These are phyloP conservation scores for Montifringilla adamsi DNA, from an alignment of 2,113 vertebrate genomes.

Conservation along the genomic window DNA sequence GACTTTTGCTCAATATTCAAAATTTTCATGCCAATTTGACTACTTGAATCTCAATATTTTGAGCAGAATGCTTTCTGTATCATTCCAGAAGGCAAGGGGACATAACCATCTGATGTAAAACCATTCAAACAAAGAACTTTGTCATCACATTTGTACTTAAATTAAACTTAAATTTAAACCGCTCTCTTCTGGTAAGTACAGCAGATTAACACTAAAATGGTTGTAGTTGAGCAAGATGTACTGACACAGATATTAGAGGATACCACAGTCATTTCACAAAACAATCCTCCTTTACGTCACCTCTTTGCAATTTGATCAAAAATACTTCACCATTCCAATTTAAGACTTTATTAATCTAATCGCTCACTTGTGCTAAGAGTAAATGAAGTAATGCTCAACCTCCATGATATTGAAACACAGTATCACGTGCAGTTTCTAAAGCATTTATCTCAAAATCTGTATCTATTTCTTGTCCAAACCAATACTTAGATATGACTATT, in stretches of 20 bases:
- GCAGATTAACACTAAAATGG: not conserved
- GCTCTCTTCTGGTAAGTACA: not conserved
- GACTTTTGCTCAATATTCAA: not conserved
- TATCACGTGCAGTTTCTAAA: not conserved
- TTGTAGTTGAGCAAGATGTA: not conserved
- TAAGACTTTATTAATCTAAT: not conserved
- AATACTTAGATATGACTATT: not conserved
- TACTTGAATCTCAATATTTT: not conserved
- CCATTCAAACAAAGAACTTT: not conserved
- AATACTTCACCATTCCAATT: not conserved
- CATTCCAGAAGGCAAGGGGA: not conserved
- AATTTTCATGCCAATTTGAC: not conserved
- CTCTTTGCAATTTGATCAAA: not conserved
- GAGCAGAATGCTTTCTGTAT: not conserved
- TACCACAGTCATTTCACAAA: not conserved
- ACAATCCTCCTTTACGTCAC: not conserved
- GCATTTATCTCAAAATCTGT: not conserved
- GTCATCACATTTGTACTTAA: not conserved
- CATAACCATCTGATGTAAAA: not conserved
- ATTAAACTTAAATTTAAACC: not conserved
- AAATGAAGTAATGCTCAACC: not conserved
- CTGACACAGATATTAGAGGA: not conserved
- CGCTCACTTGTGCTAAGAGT: not conserved
- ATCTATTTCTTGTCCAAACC: not conserved
- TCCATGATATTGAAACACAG: not conserved